Evolutionary conservation across 2,113 vertebrate species (phyloP).

Genomic region (Panthera uncia): DNA sequence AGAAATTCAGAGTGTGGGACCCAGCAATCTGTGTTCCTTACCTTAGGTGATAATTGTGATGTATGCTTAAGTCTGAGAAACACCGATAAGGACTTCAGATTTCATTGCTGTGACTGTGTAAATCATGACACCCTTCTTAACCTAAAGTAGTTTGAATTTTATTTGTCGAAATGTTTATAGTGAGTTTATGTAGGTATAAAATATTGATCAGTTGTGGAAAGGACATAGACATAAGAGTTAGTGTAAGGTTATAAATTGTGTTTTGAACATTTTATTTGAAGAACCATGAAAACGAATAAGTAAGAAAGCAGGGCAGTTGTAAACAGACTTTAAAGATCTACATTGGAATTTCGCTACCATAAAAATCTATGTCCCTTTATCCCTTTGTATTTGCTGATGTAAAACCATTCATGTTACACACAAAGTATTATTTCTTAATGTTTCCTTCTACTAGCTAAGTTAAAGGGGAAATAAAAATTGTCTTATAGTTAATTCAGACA

Average conservation of each 20-base stretch:
- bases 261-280: background rate
- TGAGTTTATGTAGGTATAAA: slow-evolving; percentile 29
- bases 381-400: background rate
- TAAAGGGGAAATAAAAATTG: background rate
- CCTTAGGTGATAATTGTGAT: background rate
- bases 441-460: background rate
- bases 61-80: background rate
- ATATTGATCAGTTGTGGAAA: background rate
- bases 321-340: background rate
- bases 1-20: background rate
- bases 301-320: background rate
- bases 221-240: background rate
- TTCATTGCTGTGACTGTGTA: background rate
- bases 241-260: background rate
- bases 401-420: background rate
- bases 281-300: background rate
- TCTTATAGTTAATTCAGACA: background rate
- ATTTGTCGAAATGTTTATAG: background rate
- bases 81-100: background rate
- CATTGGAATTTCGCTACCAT: background rate
- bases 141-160: slow-evolving; percentile 18
- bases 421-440: background rate
- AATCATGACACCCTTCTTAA: slow-evolving; percentile 41
- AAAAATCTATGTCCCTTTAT: background rate
- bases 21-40: background rate